Percentiles rank a stretch among this genome's conserved stretches.
phyloP scores from a whole-genome alignment of 2,888 invertebrate genomes.

The Ophion obscuratus region DNA sequence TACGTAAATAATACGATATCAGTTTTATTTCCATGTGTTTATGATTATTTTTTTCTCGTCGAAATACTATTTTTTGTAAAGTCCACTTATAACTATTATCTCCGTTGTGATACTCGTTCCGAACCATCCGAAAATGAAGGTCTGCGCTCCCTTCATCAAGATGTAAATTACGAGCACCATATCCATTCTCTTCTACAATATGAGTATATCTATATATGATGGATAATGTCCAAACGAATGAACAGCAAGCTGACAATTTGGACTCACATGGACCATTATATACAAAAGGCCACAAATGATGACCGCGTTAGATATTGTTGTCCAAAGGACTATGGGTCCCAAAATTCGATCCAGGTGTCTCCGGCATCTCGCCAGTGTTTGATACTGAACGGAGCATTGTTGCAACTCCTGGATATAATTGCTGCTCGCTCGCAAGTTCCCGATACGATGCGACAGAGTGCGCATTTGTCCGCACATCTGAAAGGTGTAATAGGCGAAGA shows the following conservation, averaged over 20 bases:
- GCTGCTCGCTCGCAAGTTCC: not conserved
- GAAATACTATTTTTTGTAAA: no score
- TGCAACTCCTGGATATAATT: not conserved
- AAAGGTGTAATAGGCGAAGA: not conserved
- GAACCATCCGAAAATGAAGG: constrained; percentile 8
- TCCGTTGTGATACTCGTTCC: constrained; percentile 1
- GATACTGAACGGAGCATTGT: not conserved
- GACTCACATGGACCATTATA: constrained; percentile 52
- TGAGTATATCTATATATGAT: no score
- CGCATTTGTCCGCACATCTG: not conserved
- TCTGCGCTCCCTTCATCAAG: not conserved
- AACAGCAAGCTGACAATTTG: not conserved
- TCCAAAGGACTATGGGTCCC: constrained; percentile 56
- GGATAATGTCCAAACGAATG: not conserved
- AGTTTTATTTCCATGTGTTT: no score
- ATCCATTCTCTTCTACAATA: not conserved
- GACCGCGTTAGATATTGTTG: constrained; percentile 47
- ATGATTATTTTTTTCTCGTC: no score
- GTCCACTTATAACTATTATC: not conserved
- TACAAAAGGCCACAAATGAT: constrained; percentile 54
- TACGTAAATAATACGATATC: no score
- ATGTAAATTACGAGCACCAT: not conserved
- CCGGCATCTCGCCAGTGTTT: constrained; percentile 46
- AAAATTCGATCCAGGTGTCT: constrained; percentile 49
- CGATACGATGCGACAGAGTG: not conserved